phyloP scores from a whole-genome alignment of 2,888 invertebrate genomes.

The Horisme vitalbata region DNA sequence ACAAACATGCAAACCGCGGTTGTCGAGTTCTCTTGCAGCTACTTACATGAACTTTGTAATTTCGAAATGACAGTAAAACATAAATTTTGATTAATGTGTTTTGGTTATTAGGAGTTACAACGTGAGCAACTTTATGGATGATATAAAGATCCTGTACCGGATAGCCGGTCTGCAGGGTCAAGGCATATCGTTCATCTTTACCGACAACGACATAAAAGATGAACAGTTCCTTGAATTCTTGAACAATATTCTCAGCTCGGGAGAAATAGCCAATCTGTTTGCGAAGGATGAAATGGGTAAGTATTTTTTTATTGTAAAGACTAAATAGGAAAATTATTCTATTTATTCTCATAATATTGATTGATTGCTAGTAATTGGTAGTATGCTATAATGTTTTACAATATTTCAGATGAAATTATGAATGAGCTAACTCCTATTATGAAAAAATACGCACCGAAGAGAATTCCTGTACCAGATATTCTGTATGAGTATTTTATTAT shows the following conservation, averaged over 20 bases:
- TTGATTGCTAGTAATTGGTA: too few relatives aligned
- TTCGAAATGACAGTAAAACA: too few relatives aligned
- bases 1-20: too few relatives aligned
- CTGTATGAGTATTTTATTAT: constrained; percentile 93
- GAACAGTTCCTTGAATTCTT: constrained; percentile 94
- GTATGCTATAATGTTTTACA: too few relatives aligned
- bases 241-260: constrained; percentile 94
- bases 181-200: constrained; percentile 93
- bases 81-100: too few relatives aligned
- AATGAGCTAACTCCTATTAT: constrained; percentile 89
- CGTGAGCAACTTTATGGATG: constrained; percentile 91
- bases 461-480: constrained; percentile 91
- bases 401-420: constrained; percentile 89
- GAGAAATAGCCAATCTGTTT: constrained; percentile 94
- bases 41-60: too few relatives aligned
- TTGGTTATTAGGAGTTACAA: constrained; percentile 91
- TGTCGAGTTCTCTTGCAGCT: too few relatives aligned
- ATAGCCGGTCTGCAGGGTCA: constrained; percentile 89
- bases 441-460: constrained; percentile 90
- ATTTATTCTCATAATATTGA: too few relatives aligned
- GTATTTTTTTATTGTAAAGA: constrained; percentile 5
- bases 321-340: too few relatives aligned
- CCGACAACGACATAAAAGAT: constrained; percentile 96
- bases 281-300: constrained; percentile 91
- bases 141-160: constrained; percentile 91